Percentiles rank a stretch among this genome's conserved stretches.
Conservation (phyloP, 2,888 invertebrate species). For the Ceriagrion tenellum region DNA sequence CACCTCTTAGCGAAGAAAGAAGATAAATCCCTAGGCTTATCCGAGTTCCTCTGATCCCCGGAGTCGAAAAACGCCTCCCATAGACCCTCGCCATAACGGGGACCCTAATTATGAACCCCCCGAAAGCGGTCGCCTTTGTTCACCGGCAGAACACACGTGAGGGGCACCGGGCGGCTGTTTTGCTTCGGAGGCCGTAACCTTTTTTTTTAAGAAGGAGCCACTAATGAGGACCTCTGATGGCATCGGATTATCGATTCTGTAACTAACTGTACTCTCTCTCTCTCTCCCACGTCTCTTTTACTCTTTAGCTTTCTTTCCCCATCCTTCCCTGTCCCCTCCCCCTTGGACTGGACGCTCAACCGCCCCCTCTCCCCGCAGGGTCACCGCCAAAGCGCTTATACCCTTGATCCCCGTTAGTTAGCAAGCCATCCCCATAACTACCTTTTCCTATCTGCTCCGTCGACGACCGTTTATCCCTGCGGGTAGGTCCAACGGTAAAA, state of each 20-base stretch:
- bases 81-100: not conserved
- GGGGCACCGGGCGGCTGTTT: not conserved
- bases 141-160: not conserved
- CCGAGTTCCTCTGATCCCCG: not conserved
- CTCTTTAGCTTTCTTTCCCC: not conserved
- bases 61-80: not conserved
- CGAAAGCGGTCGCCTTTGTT: not conserved
- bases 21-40: not conserved
- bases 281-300: not conserved
- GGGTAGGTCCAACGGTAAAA: not conserved
- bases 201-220: not conserved
- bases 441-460: not conserved
- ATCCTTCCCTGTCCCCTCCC: not conserved
- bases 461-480: not conserved
- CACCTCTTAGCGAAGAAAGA: too few relatives aligned
- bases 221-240: not conserved
- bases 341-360: not conserved
- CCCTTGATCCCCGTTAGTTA: not conserved
- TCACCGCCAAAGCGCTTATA: not conserved
- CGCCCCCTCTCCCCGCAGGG: not conserved
- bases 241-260: slow-evolving; percentile 17
- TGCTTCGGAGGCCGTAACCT: slow-evolving; percentile 8
- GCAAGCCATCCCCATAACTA: not conserved
- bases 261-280: slow-evolving; percentile 29
- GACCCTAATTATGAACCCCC: not conserved